Evolutionary conservation across 2,113 vertebrate genomes (phyloP).

Genomic region (Seriola quinqueradiata): DNA sequence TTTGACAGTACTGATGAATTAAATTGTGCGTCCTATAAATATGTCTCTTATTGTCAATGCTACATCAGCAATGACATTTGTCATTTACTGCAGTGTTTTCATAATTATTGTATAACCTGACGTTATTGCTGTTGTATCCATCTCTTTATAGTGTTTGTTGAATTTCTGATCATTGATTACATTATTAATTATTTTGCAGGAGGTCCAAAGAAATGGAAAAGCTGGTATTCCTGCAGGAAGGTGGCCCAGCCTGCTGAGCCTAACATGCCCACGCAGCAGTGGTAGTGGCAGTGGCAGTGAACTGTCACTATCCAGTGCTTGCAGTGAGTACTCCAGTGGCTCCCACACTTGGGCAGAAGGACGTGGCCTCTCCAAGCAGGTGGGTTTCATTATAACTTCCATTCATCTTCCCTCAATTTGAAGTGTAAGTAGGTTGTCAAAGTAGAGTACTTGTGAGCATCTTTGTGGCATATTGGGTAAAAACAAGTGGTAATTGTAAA

Average conservation of each 20-base stretch:
- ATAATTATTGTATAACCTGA: neutral
- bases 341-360: constrained; percentile 92
- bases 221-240: constrained; percentile 82
- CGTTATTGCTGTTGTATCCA: neutral
- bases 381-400: constrained; percentile 44
- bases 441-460: neutral
- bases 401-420: neutral
- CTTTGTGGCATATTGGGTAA: neutral
- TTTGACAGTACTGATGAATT: constrained; percentile 7
- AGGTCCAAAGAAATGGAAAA: constrained; percentile 87
- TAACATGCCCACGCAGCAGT: constrained; percentile 88
- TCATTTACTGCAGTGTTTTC: neutral
- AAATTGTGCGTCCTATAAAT: neutral
- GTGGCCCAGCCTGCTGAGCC: constrained; percentile 85
- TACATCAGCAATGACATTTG: neutral
- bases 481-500: constrained; percentile 27
- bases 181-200: constrained; percentile 80
- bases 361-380: constrained; percentile 85
- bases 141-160: neutral
- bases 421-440: neutral
- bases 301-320: constrained; percentile 90
- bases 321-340: constrained; percentile 92
- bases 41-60: neutral
- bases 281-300: constrained; percentile 89
- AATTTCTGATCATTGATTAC: constrained; percentile 7